Evolutionary conservation across 1,140 invertebrate species (phyloP).

Genomic region (Sinonovacula constricta): DNA sequence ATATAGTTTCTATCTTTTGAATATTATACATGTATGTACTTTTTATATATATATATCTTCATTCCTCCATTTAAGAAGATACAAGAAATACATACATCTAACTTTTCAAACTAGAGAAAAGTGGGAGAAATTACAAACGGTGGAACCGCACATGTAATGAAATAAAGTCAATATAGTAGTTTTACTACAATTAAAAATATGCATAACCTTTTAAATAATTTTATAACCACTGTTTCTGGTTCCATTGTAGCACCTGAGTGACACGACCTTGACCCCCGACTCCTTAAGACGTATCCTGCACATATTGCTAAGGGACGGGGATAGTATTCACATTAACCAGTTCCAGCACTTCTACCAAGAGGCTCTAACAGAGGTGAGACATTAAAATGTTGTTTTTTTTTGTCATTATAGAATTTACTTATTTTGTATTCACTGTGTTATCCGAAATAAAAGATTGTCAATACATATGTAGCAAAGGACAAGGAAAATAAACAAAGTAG

Average conservation of each 20-base stretch:
- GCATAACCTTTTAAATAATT: background rate
- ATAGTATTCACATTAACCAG: slow-evolving; percentile 20
- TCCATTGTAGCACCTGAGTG: slow-evolving; percentile 33
- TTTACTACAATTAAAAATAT: background rate
- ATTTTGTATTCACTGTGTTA: background rate
- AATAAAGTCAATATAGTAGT: background rate
- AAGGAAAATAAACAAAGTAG: too few relatives aligned
- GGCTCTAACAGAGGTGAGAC: slow-evolving; percentile 6
- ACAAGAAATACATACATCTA: too few relatives aligned
- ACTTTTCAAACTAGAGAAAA: too few relatives aligned
- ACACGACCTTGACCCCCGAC: slow-evolving; percentile 17
- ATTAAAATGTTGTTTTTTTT: background rate
- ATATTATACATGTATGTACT: too few relatives aligned
- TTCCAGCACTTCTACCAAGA: slow-evolving; percentile 43
- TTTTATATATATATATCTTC: too few relatives aligned
- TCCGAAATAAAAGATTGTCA: background rate
- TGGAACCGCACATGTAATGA: background rate
- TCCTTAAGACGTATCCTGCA: slow-evolving; percentile 22
- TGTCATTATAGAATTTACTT: background rate
- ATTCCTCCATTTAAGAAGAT: too few relatives aligned
- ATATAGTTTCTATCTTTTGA: too few relatives aligned
- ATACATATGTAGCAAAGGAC: too few relatives aligned
- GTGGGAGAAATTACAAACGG: background rate
- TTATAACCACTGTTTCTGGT: background rate
- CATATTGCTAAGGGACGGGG: slow-evolving; percentile 24